Percentiles rank a stretch among this genome's conserved stretches.
phyloP scores from a whole-genome alignment of 1,140 invertebrate species.

The Penaeus chinensis region DNA sequence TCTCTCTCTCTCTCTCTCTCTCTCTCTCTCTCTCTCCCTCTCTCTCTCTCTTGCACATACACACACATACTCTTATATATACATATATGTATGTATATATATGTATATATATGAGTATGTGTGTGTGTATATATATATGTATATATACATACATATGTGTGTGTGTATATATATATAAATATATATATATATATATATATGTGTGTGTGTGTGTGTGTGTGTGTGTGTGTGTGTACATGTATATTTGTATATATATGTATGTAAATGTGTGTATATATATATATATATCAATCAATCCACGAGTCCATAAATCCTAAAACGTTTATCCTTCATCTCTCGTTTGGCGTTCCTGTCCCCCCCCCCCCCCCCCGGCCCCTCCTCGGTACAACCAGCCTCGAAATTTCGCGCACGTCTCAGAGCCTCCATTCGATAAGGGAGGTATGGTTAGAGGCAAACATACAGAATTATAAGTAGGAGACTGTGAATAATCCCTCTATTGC shows the following conservation, averaged over 20 bases:
- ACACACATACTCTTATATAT: not conserved
- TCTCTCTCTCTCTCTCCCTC: not conserved
- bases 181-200: constrained; percentile 24
- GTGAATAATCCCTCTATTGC: too few species aligned
- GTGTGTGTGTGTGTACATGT: not conserved
- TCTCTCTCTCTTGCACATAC: not conserved
- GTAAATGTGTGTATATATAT: too few species aligned
- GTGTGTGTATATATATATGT: constrained; percentile 18
- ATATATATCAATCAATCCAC: too few species aligned
- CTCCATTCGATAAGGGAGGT: not conserved
- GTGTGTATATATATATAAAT: constrained; percentile 21
- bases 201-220: constrained; percentile 27
- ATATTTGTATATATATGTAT: too few species aligned
- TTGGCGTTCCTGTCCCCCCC: not conserved
- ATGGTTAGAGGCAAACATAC: too few species aligned
- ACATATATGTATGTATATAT: not conserved
- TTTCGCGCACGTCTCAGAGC: not conserved
- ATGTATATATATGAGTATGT: constrained; percentile 7
- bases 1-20: constrained; percentile 1
- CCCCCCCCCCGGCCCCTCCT: not conserved
- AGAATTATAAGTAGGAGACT: too few species aligned
- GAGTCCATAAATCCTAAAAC: not conserved
- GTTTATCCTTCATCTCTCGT: not conserved
- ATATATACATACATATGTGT: constrained; percentile 31
- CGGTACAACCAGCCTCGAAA: not conserved